Base-by-base conservation (phyloP, 2,797 vertebrate species). In the Hafferia zeledoni region DNA sequence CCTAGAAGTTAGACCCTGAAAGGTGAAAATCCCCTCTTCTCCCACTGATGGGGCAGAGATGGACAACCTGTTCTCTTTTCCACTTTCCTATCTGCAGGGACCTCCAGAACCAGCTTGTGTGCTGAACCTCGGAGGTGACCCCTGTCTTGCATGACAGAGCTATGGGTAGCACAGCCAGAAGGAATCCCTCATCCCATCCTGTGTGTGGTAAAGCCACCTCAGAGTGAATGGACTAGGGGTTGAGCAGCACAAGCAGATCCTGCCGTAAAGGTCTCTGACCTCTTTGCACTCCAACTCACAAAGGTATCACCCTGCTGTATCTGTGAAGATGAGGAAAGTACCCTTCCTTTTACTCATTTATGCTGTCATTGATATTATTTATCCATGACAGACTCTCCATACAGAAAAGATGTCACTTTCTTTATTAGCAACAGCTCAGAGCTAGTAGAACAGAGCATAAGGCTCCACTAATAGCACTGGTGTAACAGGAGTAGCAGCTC, bases 201-300 rank as follows among this genome's bases (percentile, higher is more conserved):
- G 2, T 3, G 9, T 27, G 33, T 43, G 65, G 46, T 5, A 68
- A 68, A 6, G 20, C 24, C 76, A 27, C n/a, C 63, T 28, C 39
- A 41, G 59, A 50, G 8, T 0, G 1, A 83, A 52, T 0, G 0
- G 31, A 19, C 18, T 27, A 0, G 0, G 17, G 22, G 7, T 47
- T 57, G 35, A 85, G 60, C 68, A 86, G 72, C n/a, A 55, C 24
- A 47, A 47, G 33, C 19, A 72, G 25, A 25, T 28, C 52, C 43
- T 84, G 37, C 59, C 28, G 60, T 20, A 52, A 43, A 70, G 37
- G 16, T 33, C 15, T 75, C 63, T 28, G n/a, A 43, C 37, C 19
- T 75, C 63, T 75, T 76, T 28, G 23, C 47, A n/a, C 8, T 25
- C 68, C 18, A 37, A 11, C 23, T 82, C 24, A 39, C 12, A n/a